Evolutionary conservation across 2,797 vertebrate genomes (phyloP).

Genomic region (Glossophaga mutica): DNA sequence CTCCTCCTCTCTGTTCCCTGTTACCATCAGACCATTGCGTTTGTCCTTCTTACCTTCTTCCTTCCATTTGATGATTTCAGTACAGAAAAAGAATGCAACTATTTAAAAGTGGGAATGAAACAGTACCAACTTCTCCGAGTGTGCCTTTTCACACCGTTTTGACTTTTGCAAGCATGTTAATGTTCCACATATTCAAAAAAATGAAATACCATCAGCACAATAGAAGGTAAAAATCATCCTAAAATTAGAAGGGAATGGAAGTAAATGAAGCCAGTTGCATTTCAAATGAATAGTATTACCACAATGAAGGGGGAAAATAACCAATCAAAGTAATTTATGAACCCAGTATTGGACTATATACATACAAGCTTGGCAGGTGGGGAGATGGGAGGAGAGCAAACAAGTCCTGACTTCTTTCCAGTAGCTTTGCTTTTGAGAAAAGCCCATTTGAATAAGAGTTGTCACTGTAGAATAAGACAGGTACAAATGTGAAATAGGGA

Average conservation of each 20-base stretch:
- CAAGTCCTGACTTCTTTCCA: neutral
- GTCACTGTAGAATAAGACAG: neutral
- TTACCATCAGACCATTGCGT: too few species aligned
- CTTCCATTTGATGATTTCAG: neutral
- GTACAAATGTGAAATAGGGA: neutral
- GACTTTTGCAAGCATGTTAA: neutral
- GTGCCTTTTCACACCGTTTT: neutral
- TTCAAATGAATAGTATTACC: neutral
- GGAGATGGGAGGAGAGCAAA: neutral
- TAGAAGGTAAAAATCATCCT: neutral
- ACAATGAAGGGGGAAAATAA: neutral
- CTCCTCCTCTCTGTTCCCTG: neutral
- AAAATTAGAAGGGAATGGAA: neutral
- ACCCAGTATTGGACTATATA: neutral
- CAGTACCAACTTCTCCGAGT: neutral
- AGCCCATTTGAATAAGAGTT: neutral
- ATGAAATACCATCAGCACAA: neutral
- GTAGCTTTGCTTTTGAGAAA: neutral
- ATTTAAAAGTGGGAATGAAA: neutral
- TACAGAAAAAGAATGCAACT: neutral
- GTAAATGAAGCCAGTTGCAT: neutral
- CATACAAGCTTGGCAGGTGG: neutral
- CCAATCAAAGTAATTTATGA: neutral
- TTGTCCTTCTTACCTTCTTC: neutral
- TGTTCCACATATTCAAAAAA: neutral